phyloP scores from a whole-genome alignment of 2,888 invertebrate genomes.

The Cheilosia pagana region DNA sequence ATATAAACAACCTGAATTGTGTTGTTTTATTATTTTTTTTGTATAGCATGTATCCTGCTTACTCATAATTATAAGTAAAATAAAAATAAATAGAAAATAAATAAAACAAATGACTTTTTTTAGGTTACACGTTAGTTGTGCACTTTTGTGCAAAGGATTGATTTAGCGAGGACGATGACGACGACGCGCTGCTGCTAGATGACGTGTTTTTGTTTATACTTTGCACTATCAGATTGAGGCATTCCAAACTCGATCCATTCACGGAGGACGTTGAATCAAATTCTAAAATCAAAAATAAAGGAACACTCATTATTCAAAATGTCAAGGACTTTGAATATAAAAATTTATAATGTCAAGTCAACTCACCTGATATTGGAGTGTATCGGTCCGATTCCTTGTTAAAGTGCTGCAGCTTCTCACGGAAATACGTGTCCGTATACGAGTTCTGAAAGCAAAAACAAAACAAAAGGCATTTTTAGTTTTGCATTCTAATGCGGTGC shows the following conservation, averaged over 20 bases:
- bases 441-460: constrained; percentile 80
- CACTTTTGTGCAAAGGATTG: constrained; percentile 82
- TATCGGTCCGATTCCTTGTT: constrained; percentile 81
- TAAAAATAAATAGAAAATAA: too few relatives aligned
- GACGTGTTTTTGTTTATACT: constrained; percentile 85
- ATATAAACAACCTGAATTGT: not conserved
- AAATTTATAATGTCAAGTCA: not conserved
- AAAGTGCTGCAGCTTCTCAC: constrained; percentile 82
- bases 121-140: constrained; percentile 78
- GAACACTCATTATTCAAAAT: not conserved
- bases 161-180: constrained; percentile 78
- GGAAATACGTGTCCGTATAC: constrained; percentile 82
- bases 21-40: constrained; percentile 14
- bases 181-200: constrained; percentile 69
- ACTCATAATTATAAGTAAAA: constrained; percentile 27
- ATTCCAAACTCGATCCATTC: constrained; percentile 87
- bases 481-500: constrained; percentile 3
- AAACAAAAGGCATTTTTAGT: constrained; percentile 34
- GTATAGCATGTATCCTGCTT: constrained; percentile 68
- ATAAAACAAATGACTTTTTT: not conserved
- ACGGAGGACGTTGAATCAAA: constrained; percentile 82
- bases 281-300: constrained; percentile 80
- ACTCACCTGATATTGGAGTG: constrained; percentile 81
- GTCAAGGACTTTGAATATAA: not conserved
- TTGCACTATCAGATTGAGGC: constrained; percentile 89